Percentiles rank a stretch among this genome's conserved stretches.
These are phyloP conservation scores for Bujurquina vittata DNA, from an alignment of 2,113 vertebrate species.

Conservation along the genomic window DNA sequence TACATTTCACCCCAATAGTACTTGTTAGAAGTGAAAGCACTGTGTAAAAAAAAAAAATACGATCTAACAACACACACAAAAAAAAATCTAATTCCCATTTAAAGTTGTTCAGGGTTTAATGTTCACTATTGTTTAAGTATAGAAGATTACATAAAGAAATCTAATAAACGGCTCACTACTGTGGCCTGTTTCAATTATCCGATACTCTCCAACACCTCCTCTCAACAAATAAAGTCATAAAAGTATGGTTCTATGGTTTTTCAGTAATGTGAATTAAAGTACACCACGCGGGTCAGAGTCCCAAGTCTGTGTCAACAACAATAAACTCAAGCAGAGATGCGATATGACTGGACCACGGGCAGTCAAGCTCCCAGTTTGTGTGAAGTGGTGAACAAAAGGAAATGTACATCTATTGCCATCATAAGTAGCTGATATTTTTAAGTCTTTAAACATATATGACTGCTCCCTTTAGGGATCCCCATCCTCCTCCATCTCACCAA, in stretches of 20 bases:
- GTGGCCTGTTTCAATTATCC: not conserved
- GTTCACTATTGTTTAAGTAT: not conserved
- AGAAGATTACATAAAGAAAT: not conserved
- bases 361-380: not conserved
- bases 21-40: accelerated
- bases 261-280: not conserved
- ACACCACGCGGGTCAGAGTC: not conserved
- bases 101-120: not conserved
- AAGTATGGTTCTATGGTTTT: not conserved
- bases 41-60: not conserved
- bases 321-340: not conserved
- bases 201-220: not conserved
- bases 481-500: too few species aligned
- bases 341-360: not conserved
- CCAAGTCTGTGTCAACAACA: not conserved
- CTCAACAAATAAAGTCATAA: not conserved
- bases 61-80: not conserved
- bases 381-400: not conserved
- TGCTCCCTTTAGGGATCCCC: not conserved
- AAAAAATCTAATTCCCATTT: not conserved
- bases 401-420: not conserved
- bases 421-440: not conserved
- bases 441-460: not conserved
- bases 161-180: not conserved
- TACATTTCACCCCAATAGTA: not conserved